Conservation (phyloP, 2,888 invertebrate species). For the Phaonia tiefii region DNA sequence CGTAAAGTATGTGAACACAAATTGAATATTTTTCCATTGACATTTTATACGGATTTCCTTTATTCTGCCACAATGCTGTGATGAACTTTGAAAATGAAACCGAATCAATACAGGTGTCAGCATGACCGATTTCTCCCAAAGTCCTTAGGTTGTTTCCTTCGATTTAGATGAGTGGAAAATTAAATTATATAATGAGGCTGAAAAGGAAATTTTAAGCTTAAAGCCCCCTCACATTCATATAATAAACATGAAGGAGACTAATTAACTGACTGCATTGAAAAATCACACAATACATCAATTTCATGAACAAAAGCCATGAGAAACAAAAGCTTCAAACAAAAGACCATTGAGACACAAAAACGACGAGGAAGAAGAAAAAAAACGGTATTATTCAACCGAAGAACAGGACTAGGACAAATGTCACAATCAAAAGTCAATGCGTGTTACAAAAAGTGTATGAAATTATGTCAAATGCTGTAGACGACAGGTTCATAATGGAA, state of each 20-base stretch:
- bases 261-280: slow-evolving; percentile 26
- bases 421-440: slow-evolving; percentile 9
- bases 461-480: no score
- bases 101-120: slow-evolving; percentile 2
- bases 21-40: slow-evolving; percentile 38
- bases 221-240: neutral
- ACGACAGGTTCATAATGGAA: no score
- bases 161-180: neutral
- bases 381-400: neutral
- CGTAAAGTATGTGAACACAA: slow-evolving; percentile 6
- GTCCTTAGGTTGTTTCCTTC: neutral
- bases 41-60: slow-evolving; percentile 39
- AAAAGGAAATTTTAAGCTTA: slow-evolving; percentile 13
- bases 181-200: neutral
- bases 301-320: slow-evolving; percentile 15
- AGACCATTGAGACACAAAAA: neutral
- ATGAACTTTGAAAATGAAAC: neutral
- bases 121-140: slow-evolving; percentile 7
- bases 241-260: slow-evolving; percentile 24
- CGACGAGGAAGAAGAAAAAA: neutral
- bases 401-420: slow-evolving; percentile 6
- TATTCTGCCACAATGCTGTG: neutral
- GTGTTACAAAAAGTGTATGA: no score
- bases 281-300: slow-evolving; percentile 27
- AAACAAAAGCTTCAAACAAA: slow-evolving; percentile 29